A percentile compares a stretch with the other conserved stretches of the same genome.
Conservation (phyloP, 1,140 invertebrate species). For the Drosophila tsacasi region DNA sequence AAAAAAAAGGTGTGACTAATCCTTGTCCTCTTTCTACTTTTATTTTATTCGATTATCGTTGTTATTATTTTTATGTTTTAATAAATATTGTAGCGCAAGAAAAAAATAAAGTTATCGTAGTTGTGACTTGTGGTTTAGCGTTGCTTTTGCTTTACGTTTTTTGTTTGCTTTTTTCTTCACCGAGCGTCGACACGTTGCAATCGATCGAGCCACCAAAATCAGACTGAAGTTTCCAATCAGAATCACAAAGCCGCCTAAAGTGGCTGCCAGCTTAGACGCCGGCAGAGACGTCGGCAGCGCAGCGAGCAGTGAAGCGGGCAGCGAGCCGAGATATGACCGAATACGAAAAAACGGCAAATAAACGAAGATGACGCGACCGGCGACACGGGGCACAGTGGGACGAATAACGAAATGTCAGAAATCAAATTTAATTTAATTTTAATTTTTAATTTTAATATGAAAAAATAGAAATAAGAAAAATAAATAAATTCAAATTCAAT, state of each 20-base stretch:
- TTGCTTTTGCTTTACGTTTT: slow-evolving; percentile 14
- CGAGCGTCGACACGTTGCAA: slow-evolving; percentile 82
- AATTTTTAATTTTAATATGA: not conserved
- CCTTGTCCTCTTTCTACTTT: slow-evolving; percentile 45
- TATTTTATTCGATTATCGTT: slow-evolving; percentile 13
- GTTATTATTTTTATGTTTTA: not conserved
- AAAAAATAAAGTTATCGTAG: slow-evolving; percentile 44
- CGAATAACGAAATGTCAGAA: not conserved
- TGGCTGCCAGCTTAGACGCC: slow-evolving; percentile 68
- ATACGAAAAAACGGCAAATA: slow-evolving; percentile 63
- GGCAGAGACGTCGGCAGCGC: slow-evolving; percentile 16
- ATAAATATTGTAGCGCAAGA: slow-evolving; percentile 35
- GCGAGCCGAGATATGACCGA: slow-evolving; percentile 75
- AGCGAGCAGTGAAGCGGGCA: slow-evolving; percentile 36
- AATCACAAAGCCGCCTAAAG: slow-evolving; percentile 80
- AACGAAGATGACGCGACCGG: slow-evolving; percentile 66
- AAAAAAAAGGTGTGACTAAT: slow-evolving; percentile 62
- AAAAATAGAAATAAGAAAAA: not conserved
- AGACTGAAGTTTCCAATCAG: slow-evolving; percentile 84
- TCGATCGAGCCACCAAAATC: slow-evolving; percentile 85
- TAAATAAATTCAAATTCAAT: not conserved
- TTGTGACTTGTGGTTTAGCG: slow-evolving; percentile 26
- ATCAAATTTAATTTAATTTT: not conserved
- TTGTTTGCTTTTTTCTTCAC: slow-evolving; percentile 20
- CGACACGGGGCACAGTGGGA: slow-evolving; percentile 25